Evolutionary conservation across 2,888 invertebrate species (phyloP).

Genomic region (Cinara cedri): DNA sequence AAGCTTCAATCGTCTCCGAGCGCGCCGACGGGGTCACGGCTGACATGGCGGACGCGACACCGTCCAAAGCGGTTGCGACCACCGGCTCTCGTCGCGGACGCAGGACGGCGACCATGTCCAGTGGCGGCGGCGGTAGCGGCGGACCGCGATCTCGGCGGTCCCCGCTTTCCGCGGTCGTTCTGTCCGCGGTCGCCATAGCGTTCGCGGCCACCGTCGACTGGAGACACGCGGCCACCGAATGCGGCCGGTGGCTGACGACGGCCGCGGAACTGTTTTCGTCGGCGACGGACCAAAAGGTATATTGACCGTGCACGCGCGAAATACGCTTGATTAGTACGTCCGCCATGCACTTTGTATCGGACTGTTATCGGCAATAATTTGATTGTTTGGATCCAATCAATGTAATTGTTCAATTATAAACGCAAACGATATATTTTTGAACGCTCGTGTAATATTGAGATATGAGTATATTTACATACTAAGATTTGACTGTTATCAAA

Average conservation of each 20-base stretch:
- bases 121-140: neutral
- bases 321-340: no score
- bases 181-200: neutral
- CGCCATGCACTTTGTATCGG: no score
- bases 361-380: no score
- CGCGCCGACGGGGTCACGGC: no score
- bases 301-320: no score
- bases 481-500: no score
- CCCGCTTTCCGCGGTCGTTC: neutral
- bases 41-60: neutral
- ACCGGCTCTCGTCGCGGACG: neutral
- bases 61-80: neutral
- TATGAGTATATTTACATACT: no score
- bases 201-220: neutral
- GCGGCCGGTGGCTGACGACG: neutral
- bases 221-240: neutral
- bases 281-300: constrained; percentile 18
- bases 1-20: neutral
- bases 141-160: neutral
- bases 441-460: no score
- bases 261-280: neutral
- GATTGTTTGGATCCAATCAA: no score
- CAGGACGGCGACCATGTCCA: neutral
- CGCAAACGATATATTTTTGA: no score
- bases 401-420: no score